Percentiles rank a stretch among this genome's conserved stretches.
These are phyloP conservation scores for Otus scops DNA, from an alignment of 2,797 vertebrate species.

Conservation along the genomic window DNA sequence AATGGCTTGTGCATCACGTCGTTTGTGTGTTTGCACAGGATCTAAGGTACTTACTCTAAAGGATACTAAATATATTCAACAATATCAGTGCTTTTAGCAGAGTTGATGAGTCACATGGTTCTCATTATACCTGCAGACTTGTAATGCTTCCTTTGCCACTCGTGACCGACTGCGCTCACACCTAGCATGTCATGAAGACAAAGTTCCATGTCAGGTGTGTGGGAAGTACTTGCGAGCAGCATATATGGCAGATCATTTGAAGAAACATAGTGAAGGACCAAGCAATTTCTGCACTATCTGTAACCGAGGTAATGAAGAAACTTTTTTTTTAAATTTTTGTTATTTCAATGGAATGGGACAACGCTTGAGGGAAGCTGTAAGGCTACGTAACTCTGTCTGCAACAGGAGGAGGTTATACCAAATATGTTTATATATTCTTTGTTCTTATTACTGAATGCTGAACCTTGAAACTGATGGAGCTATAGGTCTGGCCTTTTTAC, in stretches of 20 bases:
- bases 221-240: conserved; percentile 97
- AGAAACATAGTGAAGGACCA: conserved; percentile 98
- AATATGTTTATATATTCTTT: neutral
- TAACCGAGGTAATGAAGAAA: conserved; percentile 92
- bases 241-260: conserved; percentile 98
- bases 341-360: neutral
- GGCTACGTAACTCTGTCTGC: neutral
- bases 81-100: neutral
- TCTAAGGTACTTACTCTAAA: neutral
- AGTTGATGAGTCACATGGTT: conserved; percentile 14
- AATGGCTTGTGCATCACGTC: neutral
- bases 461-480: neutral
- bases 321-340: neutral
- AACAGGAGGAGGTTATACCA: neutral
- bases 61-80: neutral
- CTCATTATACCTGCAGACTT: conserved; percentile 84
- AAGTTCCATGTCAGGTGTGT: conserved; percentile 98
- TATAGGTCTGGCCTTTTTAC: neutral
- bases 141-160: conserved; percentile 97
- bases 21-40: neutral
- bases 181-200: conserved; percentile 97
- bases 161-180: conserved; percentile 97
- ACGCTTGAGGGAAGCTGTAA: neutral
- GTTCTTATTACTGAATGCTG: neutral
- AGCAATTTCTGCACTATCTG: conserved; percentile 99